phyloP scores from a whole-genome alignment of 2,113 vertebrate genomes.

The Aviceda subcristata region DNA sequence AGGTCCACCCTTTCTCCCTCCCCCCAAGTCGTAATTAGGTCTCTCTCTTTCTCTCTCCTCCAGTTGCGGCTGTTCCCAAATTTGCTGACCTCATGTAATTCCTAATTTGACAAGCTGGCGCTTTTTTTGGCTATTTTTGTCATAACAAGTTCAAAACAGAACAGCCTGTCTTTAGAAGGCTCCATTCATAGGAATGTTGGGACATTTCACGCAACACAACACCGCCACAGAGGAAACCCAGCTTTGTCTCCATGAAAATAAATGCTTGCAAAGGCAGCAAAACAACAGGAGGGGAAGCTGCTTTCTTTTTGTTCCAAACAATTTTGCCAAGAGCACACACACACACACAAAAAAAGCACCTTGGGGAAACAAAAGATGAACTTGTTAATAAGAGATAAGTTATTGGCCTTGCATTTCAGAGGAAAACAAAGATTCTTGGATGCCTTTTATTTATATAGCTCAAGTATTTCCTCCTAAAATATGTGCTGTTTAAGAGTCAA shows the following conservation, averaged over 20 bases:
- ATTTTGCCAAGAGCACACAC: neutral
- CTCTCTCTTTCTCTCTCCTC: constrained; percentile 28
- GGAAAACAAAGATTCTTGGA: constrained; percentile 6
- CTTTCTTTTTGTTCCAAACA: constrained; percentile 35
- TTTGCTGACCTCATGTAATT: constrained; percentile 65
- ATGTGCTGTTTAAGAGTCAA: neutral
- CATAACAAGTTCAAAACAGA: neutral
- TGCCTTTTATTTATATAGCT: neutral
- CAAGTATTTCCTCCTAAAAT: constrained; percentile 10
- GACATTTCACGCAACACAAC: neutral
- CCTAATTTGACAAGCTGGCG: constrained; percentile 50
- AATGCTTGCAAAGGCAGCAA: constrained; percentile 22
- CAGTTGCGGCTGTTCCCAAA: constrained; percentile 6
- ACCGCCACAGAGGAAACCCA: neutral
- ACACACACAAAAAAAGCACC: neutral
- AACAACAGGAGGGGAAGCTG: constrained; percentile 58
- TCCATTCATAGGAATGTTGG: constrained; percentile 2
- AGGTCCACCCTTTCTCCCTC: neutral
- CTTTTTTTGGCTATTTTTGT: constrained; percentile 35
- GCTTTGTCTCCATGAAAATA: constrained; percentile 46
- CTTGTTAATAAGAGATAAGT: constrained; percentile 51
- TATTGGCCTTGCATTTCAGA: constrained; percentile 28
- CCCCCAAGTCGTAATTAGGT: constrained; percentile 20
- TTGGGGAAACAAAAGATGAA: constrained; percentile 31
- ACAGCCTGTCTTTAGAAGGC: constrained; percentile 1